A percentile compares a stretch with the other conserved stretches of the same genome.
Evolutionary conservation across 2,888 invertebrate species (phyloP).

Genomic region (Alcis repandata): DNA sequence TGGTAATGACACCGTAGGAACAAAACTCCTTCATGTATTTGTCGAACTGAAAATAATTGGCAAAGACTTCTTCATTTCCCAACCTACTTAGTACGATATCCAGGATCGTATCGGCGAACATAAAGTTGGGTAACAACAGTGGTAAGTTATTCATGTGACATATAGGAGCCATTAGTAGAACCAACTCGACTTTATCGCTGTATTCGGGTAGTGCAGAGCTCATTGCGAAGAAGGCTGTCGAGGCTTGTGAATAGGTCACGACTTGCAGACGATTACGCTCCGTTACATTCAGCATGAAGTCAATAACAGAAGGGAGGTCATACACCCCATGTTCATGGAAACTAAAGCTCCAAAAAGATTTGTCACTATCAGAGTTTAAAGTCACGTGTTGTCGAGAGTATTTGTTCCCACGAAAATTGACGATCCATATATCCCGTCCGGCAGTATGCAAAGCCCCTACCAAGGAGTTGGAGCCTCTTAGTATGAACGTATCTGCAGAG

Average conservation of each 20-base stretch:
- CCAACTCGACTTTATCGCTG: constrained; percentile 30
- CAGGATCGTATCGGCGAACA: constrained; percentile 18
- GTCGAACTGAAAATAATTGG: constrained; percentile 7
- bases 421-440: constrained; percentile 70
- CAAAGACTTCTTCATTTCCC: constrained; percentile 43
- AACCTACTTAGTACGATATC: constrained; percentile 17
- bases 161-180: constrained; percentile 43
- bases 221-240: constrained; percentile 30
- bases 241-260: constrained; percentile 35
- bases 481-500: constrained; percentile 52
- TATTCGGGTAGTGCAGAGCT: constrained; percentile 29
- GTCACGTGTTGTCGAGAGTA: constrained; percentile 34
- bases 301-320: constrained; percentile 36
- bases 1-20: constrained; percentile 28
- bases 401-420: constrained; percentile 38
- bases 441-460: constrained; percentile 64
- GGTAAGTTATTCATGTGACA: constrained; percentile 42
- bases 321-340: constrained; percentile 38
- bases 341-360: constrained; percentile 36
- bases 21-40: constrained; percentile 30
- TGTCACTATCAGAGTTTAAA: constrained; percentile 39
- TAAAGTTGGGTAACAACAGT: constrained; percentile 5
- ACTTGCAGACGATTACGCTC: constrained; percentile 19
- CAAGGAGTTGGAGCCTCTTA: constrained; percentile 53
- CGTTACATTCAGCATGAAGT: constrained; percentile 32